Conservation (phyloP, 2,797 vertebrate species). For the Microcaecilia unicolor region DNA sequence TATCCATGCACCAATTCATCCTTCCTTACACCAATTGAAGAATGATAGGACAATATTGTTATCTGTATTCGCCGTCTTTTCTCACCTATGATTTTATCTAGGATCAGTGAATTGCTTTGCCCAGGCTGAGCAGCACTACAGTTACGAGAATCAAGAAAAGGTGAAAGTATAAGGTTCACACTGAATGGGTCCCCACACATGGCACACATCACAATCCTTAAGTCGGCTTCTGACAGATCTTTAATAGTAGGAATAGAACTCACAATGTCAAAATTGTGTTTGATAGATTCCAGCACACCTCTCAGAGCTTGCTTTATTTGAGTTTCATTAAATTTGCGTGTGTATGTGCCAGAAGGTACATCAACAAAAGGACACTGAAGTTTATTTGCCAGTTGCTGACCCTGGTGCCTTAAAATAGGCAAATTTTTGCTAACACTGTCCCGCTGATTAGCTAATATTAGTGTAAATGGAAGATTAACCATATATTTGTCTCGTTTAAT, state of each 20-base stretch:
- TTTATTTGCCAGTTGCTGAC: constrained; percentile 95
- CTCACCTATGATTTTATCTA: constrained; percentile 96
- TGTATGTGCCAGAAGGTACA: constrained; percentile 82
- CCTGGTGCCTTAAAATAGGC: constrained; percentile 92
- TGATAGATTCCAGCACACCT: constrained; percentile 85
- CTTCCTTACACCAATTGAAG: constrained; percentile 91
- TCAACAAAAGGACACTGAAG: constrained; percentile 97
- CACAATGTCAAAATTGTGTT: constrained; percentile 87
- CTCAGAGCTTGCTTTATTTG: constrained; percentile 94
- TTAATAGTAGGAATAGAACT: constrained; percentile 87
- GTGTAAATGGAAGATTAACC: constrained; percentile 83
- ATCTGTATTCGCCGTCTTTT: constrained; percentile 90
- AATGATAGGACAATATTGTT: constrained; percentile 92
- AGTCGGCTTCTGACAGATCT: constrained; percentile 89
- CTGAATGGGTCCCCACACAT: constrained; percentile 98
- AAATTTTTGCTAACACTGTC: constrained; percentile 88
- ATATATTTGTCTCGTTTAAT: constrained; percentile 83
- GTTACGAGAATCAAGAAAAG: constrained; percentile 92
- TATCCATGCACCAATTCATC: constrained; percentile 97
- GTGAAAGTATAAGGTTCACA: constrained; percentile 95
- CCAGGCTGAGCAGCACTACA: constrained; percentile 92
- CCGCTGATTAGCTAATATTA: constrained; percentile 93
- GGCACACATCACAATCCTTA: constrained; percentile 96
- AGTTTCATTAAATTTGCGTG: constrained; percentile 91
- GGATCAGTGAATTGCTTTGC: constrained; percentile 87